Evolutionary conservation across 30 jellyfish, hydroid and myxozoan genomes (phyloP).

Genomic region (Hydra vulgaris): DNA sequence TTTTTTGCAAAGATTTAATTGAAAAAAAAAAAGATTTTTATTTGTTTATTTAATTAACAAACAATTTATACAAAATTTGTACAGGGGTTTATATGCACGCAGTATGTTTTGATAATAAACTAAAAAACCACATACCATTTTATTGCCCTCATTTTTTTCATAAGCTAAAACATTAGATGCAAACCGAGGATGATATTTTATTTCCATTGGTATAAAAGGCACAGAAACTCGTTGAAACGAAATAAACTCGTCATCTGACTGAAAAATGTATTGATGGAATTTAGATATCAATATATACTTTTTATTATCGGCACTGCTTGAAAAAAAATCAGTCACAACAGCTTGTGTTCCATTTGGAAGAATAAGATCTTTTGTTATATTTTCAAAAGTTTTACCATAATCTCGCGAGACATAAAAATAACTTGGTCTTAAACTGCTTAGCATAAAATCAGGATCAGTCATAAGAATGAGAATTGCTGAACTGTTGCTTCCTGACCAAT

Average conservation of each 20-base stretch:
- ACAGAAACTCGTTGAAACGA: conserved; percentile 27
- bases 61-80: too few relatives aligned
- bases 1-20: too few relatives aligned
- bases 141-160: conserved; percentile 47
- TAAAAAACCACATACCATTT: not conserved
- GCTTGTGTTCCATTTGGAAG: conserved; percentile 53
- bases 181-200: conserved; percentile 42
- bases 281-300: conserved; percentile 69
- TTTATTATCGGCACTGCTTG: conserved; percentile 61
- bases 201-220: conserved; percentile 59
- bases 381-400: conserved; percentile 59
- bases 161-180: conserved; percentile 55
- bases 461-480: conserved; percentile 67
- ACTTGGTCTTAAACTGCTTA: conserved; percentile 51
- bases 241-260: conserved; percentile 57
- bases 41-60: too few relatives aligned
- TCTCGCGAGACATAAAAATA: conserved; percentile 69
- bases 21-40: too few relatives aligned
- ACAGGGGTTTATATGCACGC: too few relatives aligned
- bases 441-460: conserved; percentile 57
- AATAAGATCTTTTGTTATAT: conserved; percentile 43
- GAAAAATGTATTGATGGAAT: conserved; percentile 54
- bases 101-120: not conserved
- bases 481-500: conserved; percentile 94
- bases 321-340: conserved; percentile 59